These are phyloP conservation scores for Sabatieria punctata DNA, from an alignment of 2,888 invertebrate species.

Conservation along the genomic window DNA sequence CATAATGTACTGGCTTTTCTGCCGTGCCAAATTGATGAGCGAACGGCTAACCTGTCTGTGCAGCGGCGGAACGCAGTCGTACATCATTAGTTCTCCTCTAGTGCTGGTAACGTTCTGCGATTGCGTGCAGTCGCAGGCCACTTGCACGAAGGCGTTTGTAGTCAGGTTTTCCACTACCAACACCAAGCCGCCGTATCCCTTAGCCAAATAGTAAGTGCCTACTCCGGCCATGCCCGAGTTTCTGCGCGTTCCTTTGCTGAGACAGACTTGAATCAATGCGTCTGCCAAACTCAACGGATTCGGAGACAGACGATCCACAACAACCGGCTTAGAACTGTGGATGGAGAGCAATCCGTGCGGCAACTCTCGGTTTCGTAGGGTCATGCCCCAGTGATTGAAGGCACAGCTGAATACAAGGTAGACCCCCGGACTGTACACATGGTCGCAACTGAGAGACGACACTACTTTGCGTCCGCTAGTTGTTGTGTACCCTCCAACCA, in stretches of 20 bases:
- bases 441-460: slow-evolving; percentile 83
- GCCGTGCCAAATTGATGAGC: too few species aligned
- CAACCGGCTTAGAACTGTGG: slow-evolving; percentile 73
- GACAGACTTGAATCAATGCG: slow-evolving; percentile 78
- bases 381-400: slow-evolving; percentile 83
- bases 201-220: slow-evolving; percentile 45
- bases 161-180: slow-evolving; percentile 85
- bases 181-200: slow-evolving; percentile 89
- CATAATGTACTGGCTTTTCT: too few species aligned
- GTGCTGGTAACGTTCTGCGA: slow-evolving; percentile 95
- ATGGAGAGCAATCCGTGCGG: slow-evolving; percentile 79
- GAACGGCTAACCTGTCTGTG: slow-evolving; percentile 71
- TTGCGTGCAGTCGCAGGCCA: slow-evolving; percentile 61
- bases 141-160: slow-evolving; percentile 20
- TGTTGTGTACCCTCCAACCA: slow-evolving; percentile 59
- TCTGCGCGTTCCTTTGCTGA: slow-evolving; percentile 67
- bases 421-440: slow-evolving; percentile 81
- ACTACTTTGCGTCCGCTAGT: slow-evolving; percentile 64
- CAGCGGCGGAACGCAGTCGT: slow-evolving; percentile 83
- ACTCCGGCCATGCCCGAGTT: not conserved
- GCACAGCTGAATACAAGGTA: slow-evolving; percentile 79
- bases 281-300: slow-evolving; percentile 73
- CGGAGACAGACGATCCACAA: slow-evolving; percentile 65
- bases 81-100: slow-evolving; percentile 70
- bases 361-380: slow-evolving; percentile 30